A percentile compares a stretch with the other conserved stretches of the same genome.
phyloP scores from a whole-genome alignment of 2,797 vertebrate genomes.

The Epinephelus awoara region DNA sequence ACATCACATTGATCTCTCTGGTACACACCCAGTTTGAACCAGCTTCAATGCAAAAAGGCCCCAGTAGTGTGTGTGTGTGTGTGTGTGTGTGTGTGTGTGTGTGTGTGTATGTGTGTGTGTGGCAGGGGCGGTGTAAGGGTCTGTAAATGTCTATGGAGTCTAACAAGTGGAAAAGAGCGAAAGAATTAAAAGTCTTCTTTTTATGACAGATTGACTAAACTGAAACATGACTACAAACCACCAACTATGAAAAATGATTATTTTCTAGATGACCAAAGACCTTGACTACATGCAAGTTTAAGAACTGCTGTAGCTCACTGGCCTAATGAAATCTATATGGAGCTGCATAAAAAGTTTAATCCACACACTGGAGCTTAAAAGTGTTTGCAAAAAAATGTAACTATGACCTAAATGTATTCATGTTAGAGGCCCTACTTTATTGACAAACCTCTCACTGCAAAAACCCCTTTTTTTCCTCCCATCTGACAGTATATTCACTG shows the following conservation, averaged over 20 bases:
- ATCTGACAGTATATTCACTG: neutral
- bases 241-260: neutral
- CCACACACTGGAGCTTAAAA: neutral
- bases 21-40: conserved; percentile 67
- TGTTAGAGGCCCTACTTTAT: neutral
- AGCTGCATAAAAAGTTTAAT: neutral
- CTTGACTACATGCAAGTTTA: neutral
- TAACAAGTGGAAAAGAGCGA: conserved; percentile 93
- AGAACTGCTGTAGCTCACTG: neutral
- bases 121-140: conserved; percentile 44
- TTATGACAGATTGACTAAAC: conserved; percentile 11
- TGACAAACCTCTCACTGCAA: neutral
- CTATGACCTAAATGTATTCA: neutral
- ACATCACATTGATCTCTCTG: conserved; percentile 71
- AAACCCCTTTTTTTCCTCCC: neutral
- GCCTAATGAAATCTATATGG: neutral
- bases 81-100: conserved; percentile 37
- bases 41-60: conserved; percentile 66
- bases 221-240: conserved; percentile 24
- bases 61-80: conserved; percentile 39
- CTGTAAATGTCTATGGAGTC: conserved; percentile 88
- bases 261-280: neutral
- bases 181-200: conserved; percentile 81
- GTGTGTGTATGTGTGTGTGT: neutral
- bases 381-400: neutral